These are phyloP conservation scores for Melolontha melolontha DNA, from an alignment of 2,888 invertebrate genomes.

Conservation along the genomic window DNA sequence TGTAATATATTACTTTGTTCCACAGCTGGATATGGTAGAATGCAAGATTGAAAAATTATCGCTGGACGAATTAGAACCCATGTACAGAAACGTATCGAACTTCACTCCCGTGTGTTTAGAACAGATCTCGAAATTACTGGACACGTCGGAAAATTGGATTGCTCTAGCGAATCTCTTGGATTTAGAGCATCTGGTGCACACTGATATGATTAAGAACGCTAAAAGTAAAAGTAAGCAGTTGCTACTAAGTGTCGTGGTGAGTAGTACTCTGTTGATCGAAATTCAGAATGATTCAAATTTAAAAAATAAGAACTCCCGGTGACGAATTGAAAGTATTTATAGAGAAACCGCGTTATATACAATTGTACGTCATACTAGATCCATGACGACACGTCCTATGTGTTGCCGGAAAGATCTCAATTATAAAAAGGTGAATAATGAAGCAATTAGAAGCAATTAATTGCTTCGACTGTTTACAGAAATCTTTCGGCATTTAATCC, in stretches of 20 bases:
- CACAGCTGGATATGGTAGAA: slow-evolving; percentile 52
- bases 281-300: neutral
- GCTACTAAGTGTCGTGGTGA: slow-evolving; percentile 69
- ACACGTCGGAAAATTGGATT: slow-evolving; percentile 72
- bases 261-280: slow-evolving; percentile 42
- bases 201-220: slow-evolving; percentile 66
- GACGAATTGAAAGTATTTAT: no score
- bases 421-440: no score
- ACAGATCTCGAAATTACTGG: slow-evolving; percentile 68
- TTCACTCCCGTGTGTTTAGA: slow-evolving; percentile 61
- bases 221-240: slow-evolving; percentile 70
- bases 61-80: slow-evolving; percentile 56
- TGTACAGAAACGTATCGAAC: slow-evolving; percentile 46
- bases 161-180: slow-evolving; percentile 69
- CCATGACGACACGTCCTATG: no score
- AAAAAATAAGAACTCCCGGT: no score
- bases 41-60: slow-evolving; percentile 53
- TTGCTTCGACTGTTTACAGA: no score
- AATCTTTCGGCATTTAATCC: no score
- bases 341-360: no score
- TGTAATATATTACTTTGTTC: neutral
- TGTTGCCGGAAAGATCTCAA: no score
- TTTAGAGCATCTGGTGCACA: slow-evolving; percentile 65
- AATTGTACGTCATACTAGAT: no score
- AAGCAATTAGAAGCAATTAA: no score